These are phyloP conservation scores for Epinotia ramella DNA, from an alignment of 2,888 invertebrate genomes.

Conservation along the genomic window DNA sequence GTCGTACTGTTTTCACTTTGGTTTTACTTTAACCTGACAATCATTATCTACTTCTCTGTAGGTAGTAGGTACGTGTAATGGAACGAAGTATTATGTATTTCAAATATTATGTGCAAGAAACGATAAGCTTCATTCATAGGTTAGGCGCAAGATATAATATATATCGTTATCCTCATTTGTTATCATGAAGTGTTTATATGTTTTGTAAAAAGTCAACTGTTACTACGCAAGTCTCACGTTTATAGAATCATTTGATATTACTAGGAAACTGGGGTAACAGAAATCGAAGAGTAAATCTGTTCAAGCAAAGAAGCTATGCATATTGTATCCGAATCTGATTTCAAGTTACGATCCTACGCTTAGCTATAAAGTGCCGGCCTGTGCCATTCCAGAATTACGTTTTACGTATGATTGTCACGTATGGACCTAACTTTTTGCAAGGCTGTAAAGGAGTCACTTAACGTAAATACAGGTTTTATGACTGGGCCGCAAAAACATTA, in stretches of 20 bases:
- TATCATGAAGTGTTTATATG: no score
- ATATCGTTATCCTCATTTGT: no score
- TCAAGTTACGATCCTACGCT: constrained; percentile 26
- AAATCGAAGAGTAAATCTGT: constrained; percentile 30
- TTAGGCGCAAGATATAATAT: no score
- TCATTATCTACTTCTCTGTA: neutral
- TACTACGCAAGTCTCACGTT: neutral
- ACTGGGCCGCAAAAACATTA: constrained; percentile 1
- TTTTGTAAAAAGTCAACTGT: no score
- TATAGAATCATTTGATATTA: neutral
- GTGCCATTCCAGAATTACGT: constrained; percentile 23
- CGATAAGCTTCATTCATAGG: no score
- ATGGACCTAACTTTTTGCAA: constrained; percentile 36
- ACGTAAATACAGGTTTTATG: constrained; percentile 16
- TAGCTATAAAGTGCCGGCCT: constrained; percentile 36
- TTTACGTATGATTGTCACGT: constrained; percentile 37
- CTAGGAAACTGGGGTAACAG: constrained; percentile 8
- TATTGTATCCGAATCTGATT: constrained; percentile 10
- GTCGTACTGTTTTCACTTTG: constrained; percentile 64
- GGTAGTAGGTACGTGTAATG: no score
- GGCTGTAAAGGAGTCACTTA: constrained; percentile 15
- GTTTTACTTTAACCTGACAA: constrained; percentile 47
- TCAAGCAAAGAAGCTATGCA: constrained; percentile 17
- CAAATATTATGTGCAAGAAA: no score
- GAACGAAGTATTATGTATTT: neutral